Conservation (phyloP, 2,888 invertebrate species). For the Anthrax anthrax region DNA sequence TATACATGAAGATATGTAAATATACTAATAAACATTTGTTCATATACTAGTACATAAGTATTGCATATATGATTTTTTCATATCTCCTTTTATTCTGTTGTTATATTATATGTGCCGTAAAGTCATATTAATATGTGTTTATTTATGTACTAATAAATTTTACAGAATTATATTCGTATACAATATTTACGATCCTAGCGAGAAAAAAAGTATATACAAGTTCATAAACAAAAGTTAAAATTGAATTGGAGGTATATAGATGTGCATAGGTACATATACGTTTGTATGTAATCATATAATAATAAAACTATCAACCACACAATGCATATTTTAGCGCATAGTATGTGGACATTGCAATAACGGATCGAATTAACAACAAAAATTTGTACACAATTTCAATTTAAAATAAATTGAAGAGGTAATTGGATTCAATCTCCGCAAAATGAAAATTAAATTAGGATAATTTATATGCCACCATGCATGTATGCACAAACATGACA, state of each 20-base stretch:
- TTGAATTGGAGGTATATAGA: no score
- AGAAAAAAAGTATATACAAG: neutral
- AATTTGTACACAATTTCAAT: neutral
- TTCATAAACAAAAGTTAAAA: no score
- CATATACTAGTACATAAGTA: no score
- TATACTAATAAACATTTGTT: no score
- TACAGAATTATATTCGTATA: conserved; percentile 5
- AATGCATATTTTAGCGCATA: neutral
- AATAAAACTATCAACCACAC: no score
- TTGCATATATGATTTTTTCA: no score
- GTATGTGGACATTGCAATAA: neutral
- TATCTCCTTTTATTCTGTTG: no score
- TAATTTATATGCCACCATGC: neutral
- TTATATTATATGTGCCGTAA: neutral
- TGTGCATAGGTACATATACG: no score
- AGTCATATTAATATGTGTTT: conserved; percentile 7
- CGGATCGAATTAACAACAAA: neutral
- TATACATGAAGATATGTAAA: no score
- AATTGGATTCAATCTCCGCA: neutral
- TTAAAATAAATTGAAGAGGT: neutral
- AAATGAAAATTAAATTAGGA: neutral
- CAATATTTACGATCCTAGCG: neutral
- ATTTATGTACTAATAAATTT: conserved; percentile 8
- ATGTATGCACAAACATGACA: neutral
- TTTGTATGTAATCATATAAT: neutral